phyloP scores from a whole-genome alignment of 2,888 invertebrate species.

The Bursaphelenchus okinawaensis region DNA sequence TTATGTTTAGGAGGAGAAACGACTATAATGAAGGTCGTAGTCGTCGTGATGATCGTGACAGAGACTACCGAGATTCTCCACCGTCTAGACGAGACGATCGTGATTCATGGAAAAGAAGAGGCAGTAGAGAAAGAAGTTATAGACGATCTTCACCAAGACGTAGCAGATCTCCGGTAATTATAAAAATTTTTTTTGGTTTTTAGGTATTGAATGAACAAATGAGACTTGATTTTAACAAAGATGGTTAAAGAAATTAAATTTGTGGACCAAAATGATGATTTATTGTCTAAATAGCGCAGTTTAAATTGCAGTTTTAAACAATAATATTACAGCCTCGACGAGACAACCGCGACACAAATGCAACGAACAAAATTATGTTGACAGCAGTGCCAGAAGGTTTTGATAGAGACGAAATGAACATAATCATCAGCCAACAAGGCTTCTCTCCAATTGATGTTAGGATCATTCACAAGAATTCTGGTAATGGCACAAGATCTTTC shows the following conservation, averaged over 20 bases:
- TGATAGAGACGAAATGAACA: conserved; percentile 30
- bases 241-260: too few species aligned
- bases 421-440: conserved; percentile 29
- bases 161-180: neutral
- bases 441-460: conserved; percentile 32
- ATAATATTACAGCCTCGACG: neutral
- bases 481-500: conserved; percentile 77
- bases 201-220: too few species aligned
- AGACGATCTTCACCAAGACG: neutral
- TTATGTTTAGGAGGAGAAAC: neutral
- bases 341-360: neutral
- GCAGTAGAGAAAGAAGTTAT: neutral
- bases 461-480: conserved; percentile 25
- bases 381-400: conserved; percentile 20
- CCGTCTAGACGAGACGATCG: neutral
- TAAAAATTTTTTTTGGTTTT: too few species aligned
- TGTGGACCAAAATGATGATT: too few species aligned
- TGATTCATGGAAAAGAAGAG: neutral
- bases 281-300: too few species aligned
- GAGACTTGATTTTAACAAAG: too few species aligned
- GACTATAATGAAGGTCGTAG: neutral
- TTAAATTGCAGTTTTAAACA: too few species aligned
- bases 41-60: neutral
- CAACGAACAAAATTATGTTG: conserved; percentile 23
- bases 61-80: neutral